Evolutionary conservation across 2,888 invertebrate genomes (phyloP), one percentile per base, ranked within the genome.

Genomic region (Hypselothyrea guttata): DNA sequence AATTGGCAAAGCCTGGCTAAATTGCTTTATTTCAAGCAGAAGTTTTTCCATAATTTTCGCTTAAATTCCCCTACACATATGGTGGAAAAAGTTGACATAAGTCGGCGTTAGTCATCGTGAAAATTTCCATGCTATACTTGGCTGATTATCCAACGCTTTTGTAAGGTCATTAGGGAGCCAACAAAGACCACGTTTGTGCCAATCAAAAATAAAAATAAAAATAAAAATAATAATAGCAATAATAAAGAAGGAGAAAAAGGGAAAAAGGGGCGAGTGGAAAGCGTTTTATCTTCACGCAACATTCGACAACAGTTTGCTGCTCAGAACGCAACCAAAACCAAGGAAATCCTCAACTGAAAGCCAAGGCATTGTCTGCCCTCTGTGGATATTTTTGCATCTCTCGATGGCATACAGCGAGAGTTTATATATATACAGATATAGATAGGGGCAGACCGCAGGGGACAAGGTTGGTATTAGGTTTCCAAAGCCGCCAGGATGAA

Each of bases 391-490:
- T 53, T 46, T 9, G 22, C 31, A 40, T 51, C 15, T 44, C n/a
- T n/a, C n/a, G n/a, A n/a, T n/a, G n/a, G n/a, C n/a, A n/a, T n/a
- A n/a, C n/a, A n/a, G n/a, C n/a, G n/a, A 42, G 9, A 27, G 30
- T 27, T 30, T 40, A 30, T 37, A 31, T 42, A 41, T 38, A 33
- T 27, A 16, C 28, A 22, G n/a, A 60, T 38, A 38, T 35, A 15
- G 12, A 15, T 56, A 46, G 67, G 69, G 59, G 62, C 65, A 75
- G 75, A 67, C 84, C 68, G 57, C 77, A 72, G 79, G 71, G 77
- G 68, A 61, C 81, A 83, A 83, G 77, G 76, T 76, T 83, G 68
- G 60, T 84, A 81, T 78, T 59, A 74, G 59, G 57, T 81, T 76
- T 63, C 84, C 48, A 13, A n/a, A 33, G 34, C 44, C n/a, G 41